These are phyloP conservation scores for Neofelis nebulosa DNA, from an alignment of 2,113 vertebrate genomes.

Conservation along the genomic window DNA sequence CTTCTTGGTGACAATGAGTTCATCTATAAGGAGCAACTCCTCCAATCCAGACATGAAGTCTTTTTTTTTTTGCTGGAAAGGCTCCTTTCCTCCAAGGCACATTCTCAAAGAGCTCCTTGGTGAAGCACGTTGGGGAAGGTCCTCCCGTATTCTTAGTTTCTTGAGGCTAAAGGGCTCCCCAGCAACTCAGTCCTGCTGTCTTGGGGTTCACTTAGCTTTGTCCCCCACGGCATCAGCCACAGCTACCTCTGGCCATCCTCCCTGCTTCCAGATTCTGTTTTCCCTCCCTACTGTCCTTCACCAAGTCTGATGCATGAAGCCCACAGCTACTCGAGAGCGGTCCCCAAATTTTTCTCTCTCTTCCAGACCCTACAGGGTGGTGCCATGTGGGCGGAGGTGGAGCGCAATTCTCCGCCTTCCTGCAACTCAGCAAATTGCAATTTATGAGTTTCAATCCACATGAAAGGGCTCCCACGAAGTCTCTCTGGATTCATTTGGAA, in stretches of 20 bases:
- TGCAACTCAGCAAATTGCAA: constrained; percentile 78
- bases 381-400: constrained; percentile 62
- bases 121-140: not conserved
- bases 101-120: not conserved
- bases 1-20: not conserved
- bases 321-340: not conserved
- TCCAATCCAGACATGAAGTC: not conserved
- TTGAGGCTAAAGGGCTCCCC: no score
- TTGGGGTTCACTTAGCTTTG: not conserved
- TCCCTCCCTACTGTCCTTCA: not conserved
- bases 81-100: not conserved
- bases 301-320: not conserved
- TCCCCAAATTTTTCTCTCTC: not conserved
- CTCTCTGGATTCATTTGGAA: constrained; percentile 71
- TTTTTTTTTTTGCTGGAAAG: not conserved
- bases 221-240: not conserved
- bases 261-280: not conserved
- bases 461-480: constrained; percentile 69
- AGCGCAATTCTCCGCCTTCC: constrained; percentile 43
- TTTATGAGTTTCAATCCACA: constrained; percentile 78
- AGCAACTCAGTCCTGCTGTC: not conserved
- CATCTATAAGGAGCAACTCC: not conserved
- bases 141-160: not conserved
- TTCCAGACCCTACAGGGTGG: constrained; percentile 47
- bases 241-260: not conserved